These are phyloP conservation scores for Trachops cirrhosus DNA, from an alignment of 2,797 vertebrate species.

Conservation along the genomic window DNA sequence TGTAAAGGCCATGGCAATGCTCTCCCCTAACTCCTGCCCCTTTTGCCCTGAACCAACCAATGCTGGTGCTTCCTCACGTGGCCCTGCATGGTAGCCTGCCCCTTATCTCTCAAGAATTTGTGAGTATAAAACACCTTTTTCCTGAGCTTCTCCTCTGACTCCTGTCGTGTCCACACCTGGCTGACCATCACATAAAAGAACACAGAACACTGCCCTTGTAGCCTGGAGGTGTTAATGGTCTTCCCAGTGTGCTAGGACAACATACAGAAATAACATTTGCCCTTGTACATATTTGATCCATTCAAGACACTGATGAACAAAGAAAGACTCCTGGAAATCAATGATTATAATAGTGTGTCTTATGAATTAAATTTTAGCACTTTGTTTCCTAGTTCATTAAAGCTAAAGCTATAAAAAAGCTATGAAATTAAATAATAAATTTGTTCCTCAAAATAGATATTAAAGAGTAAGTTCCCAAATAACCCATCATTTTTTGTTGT, in stretches of 20 bases:
- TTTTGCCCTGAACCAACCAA: neutral
- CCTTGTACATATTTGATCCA: neutral
- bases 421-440: neutral
- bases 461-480: neutral
- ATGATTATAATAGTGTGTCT: neutral
- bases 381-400: neutral
- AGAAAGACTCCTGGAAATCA: neutral
- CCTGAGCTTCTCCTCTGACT: neutral
- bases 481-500: neutral
- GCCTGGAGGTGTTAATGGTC: neutral
- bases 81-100: neutral
- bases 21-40: neutral
- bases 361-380: neutral
- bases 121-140: neutral
- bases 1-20: neutral
- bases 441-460: neutral
- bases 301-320: neutral
- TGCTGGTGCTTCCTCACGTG: neutral
- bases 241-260: neutral
- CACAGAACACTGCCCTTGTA: neutral
- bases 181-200: neutral
- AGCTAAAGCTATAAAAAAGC: neutral
- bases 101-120: neutral
- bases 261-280: neutral
- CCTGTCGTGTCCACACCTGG: neutral